These are phyloP conservation scores for Gryllus longicercus DNA, from an alignment of 2,888 invertebrate species.

Conservation along the genomic window DNA sequence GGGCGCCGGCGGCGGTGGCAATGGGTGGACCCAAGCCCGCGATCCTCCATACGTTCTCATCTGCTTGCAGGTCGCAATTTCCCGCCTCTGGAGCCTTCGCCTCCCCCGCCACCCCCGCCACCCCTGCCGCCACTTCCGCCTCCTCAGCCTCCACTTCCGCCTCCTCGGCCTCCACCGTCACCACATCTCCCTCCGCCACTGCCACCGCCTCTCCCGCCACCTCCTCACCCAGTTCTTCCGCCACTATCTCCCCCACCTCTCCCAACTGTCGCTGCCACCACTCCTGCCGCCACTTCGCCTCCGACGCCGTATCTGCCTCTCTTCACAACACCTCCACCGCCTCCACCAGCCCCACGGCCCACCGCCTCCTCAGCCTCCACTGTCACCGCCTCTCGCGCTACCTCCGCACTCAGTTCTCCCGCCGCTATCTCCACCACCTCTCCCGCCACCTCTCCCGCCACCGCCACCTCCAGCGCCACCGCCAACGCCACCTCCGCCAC, in stretches of 20 bases:
- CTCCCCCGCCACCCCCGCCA: not conserved
- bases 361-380: not conserved
- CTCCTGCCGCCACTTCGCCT: not conserved
- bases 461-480: too few relatives aligned
- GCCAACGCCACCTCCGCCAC: too few relatives aligned
- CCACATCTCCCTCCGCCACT: not conserved
- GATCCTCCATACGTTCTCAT: conserved; percentile 4
- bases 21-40: not conserved
- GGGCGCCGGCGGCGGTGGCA: too few relatives aligned
- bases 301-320: not conserved
- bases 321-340: not conserved
- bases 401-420: not conserved
- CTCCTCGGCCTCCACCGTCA: not conserved
- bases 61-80: not conserved
- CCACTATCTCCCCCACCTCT: not conserved
- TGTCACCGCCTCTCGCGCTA: not conserved
- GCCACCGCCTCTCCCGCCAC: not conserved
- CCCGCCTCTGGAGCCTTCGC: not conserved
- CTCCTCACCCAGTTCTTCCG: not conserved
- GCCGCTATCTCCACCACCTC: too few relatives aligned
- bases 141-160: not conserved
- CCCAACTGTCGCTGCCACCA: not conserved
- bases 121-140: not conserved
- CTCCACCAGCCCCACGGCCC: not conserved
- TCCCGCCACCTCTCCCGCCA: too few relatives aligned